A percentile compares a stretch with the other conserved stretches of the same genome.
phyloP scores from a whole-genome alignment of 2,797 vertebrate genomes.

The Propithecus deckenii region DNA sequence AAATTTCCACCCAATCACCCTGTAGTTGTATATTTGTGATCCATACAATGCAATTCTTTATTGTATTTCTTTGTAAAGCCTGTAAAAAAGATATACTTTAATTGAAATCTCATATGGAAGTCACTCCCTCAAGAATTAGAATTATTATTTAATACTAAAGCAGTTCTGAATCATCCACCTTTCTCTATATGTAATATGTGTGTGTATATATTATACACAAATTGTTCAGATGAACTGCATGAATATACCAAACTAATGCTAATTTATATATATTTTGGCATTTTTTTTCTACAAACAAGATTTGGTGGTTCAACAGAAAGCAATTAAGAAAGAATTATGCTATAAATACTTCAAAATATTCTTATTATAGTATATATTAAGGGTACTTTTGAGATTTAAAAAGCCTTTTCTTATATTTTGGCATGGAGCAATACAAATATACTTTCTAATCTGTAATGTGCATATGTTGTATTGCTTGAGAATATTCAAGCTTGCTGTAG shows the following conservation, averaged over 20 bases:
- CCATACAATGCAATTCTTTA: background rate
- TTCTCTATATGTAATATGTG: background rate
- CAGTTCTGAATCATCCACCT: background rate
- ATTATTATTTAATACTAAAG: background rate
- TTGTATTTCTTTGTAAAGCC: background rate
- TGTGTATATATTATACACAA: background rate
- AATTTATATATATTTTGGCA: background rate
- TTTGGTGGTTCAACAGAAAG: background rate
- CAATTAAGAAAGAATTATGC: background rate
- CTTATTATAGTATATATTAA: background rate
- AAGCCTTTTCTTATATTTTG: background rate
- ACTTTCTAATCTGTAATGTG: background rate
- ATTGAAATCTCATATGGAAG: background rate
- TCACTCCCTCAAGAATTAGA: background rate
- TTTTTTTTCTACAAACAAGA: background rate
- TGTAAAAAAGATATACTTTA: background rate
- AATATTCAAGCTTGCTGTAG: background rate
- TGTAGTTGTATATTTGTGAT: background rate
- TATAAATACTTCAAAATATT: background rate
- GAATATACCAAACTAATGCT: background rate
- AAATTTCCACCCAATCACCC: background rate
- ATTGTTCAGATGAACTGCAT: background rate
- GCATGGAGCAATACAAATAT: background rate
- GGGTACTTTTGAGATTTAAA: background rate
- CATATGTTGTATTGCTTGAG: background rate